These are phyloP conservation scores for Anthopleura sola DNA, from an alignment of 64 coral and sea anemone genomes.

Conservation along the genomic window DNA sequence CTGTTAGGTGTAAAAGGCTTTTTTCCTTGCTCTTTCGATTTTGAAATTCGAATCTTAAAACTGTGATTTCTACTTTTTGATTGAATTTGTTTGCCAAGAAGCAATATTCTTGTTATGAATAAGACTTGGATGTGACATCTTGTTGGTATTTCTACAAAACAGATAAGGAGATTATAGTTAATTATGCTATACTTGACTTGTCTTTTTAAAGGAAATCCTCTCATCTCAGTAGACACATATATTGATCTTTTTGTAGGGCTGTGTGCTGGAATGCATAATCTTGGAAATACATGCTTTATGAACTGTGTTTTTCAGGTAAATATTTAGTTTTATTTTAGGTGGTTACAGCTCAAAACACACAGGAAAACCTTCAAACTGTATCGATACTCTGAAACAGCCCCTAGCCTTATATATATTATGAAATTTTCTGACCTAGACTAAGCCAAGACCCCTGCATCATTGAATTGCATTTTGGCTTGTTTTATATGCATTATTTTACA, in stretches of 20 bases:
- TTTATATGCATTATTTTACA: too few relatives aligned
- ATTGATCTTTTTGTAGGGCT: slow-evolving; percentile 6
- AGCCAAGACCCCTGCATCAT: too few relatives aligned
- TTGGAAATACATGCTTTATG: slow-evolving; percentile 96
- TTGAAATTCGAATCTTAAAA: background rate
- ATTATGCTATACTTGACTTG: background rate
- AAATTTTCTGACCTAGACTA: too few relatives aligned
- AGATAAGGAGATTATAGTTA: background rate
- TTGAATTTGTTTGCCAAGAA: background rate
- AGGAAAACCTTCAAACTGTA: too few relatives aligned
- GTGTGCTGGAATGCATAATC: slow-evolving; percentile 71
- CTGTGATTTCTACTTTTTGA: background rate
- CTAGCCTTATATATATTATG: too few relatives aligned
- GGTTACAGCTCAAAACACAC: too few relatives aligned
- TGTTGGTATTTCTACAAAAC: background rate
- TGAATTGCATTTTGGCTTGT: too few relatives aligned
- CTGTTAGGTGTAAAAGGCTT: background rate
- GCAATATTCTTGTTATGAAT: background rate
- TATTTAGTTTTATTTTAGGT: background rate
- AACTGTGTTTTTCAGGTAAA: slow-evolving; percentile 91
- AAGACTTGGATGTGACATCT: background rate
- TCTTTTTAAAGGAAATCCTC: background rate
- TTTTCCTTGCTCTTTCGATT: background rate
- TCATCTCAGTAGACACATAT: background rate
- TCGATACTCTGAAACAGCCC: too few relatives aligned